Evolutionary conservation across 2,797 vertebrate species (phyloP).

Genomic region (Muscicapa comitata): DNA sequence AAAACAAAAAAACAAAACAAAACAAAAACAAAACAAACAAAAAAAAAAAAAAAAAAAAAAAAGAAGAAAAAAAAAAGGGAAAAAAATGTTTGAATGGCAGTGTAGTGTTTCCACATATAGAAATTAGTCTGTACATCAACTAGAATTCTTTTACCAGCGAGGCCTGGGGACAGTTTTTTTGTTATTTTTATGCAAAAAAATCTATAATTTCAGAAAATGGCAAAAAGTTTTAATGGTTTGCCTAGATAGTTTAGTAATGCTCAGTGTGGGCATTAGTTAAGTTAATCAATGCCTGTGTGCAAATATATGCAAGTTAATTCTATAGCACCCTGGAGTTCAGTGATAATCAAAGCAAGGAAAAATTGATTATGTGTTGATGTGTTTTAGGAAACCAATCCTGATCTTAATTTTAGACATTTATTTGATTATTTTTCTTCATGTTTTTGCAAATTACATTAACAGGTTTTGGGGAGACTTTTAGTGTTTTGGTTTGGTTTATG

Average conservation of each 20-base stretch:
- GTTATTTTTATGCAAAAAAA: background rate
- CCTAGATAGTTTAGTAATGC: background rate
- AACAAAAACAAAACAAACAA: background rate
- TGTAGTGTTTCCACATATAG: background rate
- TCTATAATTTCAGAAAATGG: background rate
- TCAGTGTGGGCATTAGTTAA: background rate
- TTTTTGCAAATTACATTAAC: background rate
- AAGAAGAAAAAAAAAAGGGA: background rate
- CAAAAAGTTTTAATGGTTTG: background rate
- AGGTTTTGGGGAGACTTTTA: fast-evolving
- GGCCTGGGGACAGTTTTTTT: background rate
- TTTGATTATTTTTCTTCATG: background rate
- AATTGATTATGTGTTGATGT: background rate
- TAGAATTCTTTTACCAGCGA: background rate
- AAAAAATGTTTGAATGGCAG: background rate
- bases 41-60: background rate
- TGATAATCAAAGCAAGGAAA: background rate
- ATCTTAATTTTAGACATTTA: background rate
- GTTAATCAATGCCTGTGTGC: background rate
- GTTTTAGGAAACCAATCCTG: background rate
- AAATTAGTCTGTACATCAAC: background rate
- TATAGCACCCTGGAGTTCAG: background rate
- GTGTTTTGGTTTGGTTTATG: background rate
- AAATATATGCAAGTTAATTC: background rate
- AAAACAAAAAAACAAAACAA: background rate